Evolutionary conservation across 2,113 vertebrate species (phyloP).

Genomic region (Vanacampus margaritifer): DNA sequence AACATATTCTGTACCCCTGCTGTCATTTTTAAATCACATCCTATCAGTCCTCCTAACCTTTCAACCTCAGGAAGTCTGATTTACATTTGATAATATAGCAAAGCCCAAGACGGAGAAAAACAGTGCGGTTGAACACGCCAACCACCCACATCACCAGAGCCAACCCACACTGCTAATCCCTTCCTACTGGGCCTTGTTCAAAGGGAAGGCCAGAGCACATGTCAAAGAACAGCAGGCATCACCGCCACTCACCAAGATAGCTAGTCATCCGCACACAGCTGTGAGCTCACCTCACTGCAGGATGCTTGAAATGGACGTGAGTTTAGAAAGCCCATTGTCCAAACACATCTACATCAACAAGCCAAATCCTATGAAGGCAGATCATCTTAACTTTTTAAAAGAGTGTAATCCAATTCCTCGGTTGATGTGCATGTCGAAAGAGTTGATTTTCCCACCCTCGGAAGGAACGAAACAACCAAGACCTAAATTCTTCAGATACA

Average conservation of each 20-base stretch:
- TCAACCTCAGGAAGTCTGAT: slow-evolving; percentile 53
- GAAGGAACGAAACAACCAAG: slow-evolving; percentile 31
- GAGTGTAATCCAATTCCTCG: slow-evolving; percentile 50
- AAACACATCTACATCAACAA: slow-evolving; percentile 63
- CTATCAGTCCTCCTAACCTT: slow-evolving; percentile 40
- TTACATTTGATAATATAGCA: slow-evolving; percentile 35
- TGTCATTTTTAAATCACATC: slow-evolving; percentile 46
- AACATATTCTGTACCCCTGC: slow-evolving; percentile 31
- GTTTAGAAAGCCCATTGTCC: slow-evolving; percentile 55
- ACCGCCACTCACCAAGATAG: slow-evolving; percentile 45
- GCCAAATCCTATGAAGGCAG: slow-evolving; percentile 23
- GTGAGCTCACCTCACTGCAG: slow-evolving; percentile 38
- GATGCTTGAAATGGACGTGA: slow-evolving; percentile 44
- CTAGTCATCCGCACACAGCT: slow-evolving; percentile 54
- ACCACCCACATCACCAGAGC: slow-evolving; percentile 15
- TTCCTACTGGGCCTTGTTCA: slow-evolving; percentile 54
- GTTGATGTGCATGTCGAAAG: slow-evolving; percentile 33
- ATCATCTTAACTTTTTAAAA: slow-evolving; percentile 43
- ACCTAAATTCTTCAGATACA: slow-evolving; percentile 39
- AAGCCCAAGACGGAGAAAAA: slow-evolving; percentile 43
- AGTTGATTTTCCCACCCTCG: slow-evolving; percentile 49
- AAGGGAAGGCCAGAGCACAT: slow-evolving; percentile 52
- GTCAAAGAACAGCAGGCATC: slow-evolving; percentile 56
- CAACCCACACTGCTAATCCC: slow-evolving; percentile 48
- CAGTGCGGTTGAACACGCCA: slow-evolving; percentile 5